Evolutionary conservation across 2,113 vertebrate species (phyloP).

Genomic region (Rhinolophus ferrumequinum): DNA sequence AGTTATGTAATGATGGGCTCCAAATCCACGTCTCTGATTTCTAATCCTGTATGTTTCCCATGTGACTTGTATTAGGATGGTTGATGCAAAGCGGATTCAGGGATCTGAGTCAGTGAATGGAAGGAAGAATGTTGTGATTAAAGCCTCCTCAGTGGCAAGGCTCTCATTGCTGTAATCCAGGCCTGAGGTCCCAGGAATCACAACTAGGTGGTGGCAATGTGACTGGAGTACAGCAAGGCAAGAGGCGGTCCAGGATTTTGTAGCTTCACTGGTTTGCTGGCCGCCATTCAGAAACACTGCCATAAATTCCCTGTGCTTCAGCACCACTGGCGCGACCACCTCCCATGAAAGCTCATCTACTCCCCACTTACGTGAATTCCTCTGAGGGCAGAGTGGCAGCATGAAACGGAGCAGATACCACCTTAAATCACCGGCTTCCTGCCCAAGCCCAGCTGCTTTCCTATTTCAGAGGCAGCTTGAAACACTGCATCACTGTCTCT

Average conservation of each 20-base stretch:
- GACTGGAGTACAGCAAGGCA: background rate
- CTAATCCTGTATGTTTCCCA: background rate
- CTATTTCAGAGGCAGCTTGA: slow-evolving; percentile 72
- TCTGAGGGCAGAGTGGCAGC: slow-evolving; percentile 78
- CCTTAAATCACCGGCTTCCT: slow-evolving; percentile 82
- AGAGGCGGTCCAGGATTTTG: slow-evolving; percentile 13
- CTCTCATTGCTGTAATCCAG: background rate
- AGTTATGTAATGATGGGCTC: background rate
- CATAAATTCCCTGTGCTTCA: slow-evolving; percentile 79
- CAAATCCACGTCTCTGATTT: background rate
- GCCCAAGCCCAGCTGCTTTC: slow-evolving; percentile 74
- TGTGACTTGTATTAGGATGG: background rate
- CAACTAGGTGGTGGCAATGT: background rate
- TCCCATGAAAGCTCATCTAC: slow-evolving; percentile 81
- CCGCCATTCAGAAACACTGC: slow-evolving; percentile 70
- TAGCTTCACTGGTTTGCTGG: slow-evolving; percentile 63
- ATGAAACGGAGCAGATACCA: slow-evolving; percentile 69
- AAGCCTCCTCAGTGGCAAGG: background rate
- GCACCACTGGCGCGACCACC: slow-evolving; percentile 67
- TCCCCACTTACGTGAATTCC: slow-evolving; percentile 79
- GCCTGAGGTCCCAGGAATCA: background rate
- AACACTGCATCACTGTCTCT: slow-evolving; percentile 67
- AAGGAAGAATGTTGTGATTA: background rate
- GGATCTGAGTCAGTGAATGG: background rate
- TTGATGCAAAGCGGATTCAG: background rate